Base-by-base conservation (phyloP, 2,113 vertebrate genomes). In the Trogon melanurus region DNA sequence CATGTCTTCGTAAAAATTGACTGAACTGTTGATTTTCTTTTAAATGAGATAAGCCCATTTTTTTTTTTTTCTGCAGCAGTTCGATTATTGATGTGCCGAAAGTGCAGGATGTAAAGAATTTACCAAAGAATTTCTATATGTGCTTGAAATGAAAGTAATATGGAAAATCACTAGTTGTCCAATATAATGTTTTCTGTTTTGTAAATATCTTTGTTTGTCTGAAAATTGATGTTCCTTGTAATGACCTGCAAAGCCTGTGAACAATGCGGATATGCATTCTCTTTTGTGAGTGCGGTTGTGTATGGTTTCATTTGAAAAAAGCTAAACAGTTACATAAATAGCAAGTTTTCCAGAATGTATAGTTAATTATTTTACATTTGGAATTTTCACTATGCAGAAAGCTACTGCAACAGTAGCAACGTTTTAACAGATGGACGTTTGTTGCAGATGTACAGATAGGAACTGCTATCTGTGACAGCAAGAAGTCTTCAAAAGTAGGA, bases 311-410 rank as follows among this genome's bases (percentile, higher is more conserved):
- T 89, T 82, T 79, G 67, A 70, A 73, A 88, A 79, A 89, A 79
- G 25, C 16, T 44, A 47, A 69, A 44, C 19, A 79, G 64, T 83
- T 84, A 29, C 11, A 54, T 75, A 92, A 82, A 73, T 70, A n/a
- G 72, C 19, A 85, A 22, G 11, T 87, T 85, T 73, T 66, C 26
- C 36, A 62, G 6, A 34, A 36, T 5, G 26, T 45, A 71, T 38
- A 67, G 47, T 83, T 86, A 82, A 79, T 75, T 94, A 34, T 79
- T 94, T 91, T 87, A 36, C 10, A 21, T 87, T 89, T 79, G 54
- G 57, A 89, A 85, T 75, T 92, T 57, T 44, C 4, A 12, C 38
- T 36, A 25, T 78, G 54, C 15, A 79, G 47, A 58, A 85, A 85
- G 30, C 45, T 96, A 27, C 22, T 81, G 50, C 45, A 88, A 27